These are phyloP conservation scores for Tapera naevia DNA, from an alignment of 2,797 vertebrate genomes.

Conservation along the genomic window DNA sequence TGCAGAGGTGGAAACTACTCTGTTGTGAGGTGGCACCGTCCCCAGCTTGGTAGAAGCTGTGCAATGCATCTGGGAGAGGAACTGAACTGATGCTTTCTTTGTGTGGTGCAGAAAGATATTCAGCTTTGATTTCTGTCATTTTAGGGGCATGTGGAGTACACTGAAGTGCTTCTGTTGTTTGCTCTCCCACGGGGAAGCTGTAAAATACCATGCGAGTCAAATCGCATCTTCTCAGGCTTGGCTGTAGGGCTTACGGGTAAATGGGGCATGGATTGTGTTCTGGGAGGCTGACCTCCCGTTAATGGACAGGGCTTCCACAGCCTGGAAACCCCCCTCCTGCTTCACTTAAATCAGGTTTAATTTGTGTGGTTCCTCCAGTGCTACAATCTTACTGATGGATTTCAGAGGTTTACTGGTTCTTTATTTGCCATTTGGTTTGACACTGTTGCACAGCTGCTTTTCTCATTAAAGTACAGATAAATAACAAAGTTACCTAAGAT, in stretches of 20 bases:
- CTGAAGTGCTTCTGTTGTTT: background rate
- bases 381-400: background rate
- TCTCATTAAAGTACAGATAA: background rate
- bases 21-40: background rate
- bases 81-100: background rate
- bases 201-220: background rate
- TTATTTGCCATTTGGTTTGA: background rate
- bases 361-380: fast-evolving
- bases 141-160: background rate
- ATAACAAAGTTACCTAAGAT: background rate
- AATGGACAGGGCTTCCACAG: background rate
- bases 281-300: background rate
- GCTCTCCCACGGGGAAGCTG: background rate
- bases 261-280: background rate
- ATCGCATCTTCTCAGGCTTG: background rate
- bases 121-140: background rate
- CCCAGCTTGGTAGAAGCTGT: background rate
- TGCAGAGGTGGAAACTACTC: background rate
- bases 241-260: background rate
- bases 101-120: background rate
- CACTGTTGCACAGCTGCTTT: background rate
- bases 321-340: background rate
- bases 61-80: background rate
- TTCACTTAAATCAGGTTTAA: background rate
- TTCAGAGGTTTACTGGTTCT: background rate